phyloP scores from a whole-genome alignment of 2,797 vertebrate genomes.

The Nyctibius grandis region DNA sequence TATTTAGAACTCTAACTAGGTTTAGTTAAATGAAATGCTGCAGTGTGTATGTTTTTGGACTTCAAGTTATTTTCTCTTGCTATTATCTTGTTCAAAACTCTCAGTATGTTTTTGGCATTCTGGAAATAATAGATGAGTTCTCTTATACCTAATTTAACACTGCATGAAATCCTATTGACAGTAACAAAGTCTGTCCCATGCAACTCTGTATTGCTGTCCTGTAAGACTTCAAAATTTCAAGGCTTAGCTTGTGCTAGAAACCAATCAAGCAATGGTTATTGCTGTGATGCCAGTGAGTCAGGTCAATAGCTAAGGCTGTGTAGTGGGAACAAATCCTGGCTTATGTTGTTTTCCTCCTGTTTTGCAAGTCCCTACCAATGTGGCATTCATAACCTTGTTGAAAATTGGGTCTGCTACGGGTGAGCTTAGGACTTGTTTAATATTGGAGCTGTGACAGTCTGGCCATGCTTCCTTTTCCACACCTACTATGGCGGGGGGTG shows the following conservation, averaged over 20 bases:
- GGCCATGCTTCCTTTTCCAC: background rate
- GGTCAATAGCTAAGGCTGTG: background rate
- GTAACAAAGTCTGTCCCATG: background rate
- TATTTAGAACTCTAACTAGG: background rate
- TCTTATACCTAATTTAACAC: background rate
- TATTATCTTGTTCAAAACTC: background rate
- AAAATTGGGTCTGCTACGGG: background rate
- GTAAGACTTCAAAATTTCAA: background rate
- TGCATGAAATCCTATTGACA: background rate
- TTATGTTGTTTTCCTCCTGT: accelerated
- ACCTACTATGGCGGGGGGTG: too few species aligned
- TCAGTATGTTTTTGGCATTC: background rate
- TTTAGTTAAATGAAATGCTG: background rate
- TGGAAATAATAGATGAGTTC: background rate
- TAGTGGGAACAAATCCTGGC: background rate
- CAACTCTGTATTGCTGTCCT: background rate
- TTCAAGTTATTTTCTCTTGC: background rate
- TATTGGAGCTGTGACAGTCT: background rate
- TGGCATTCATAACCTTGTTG: background rate
- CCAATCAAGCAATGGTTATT: accelerated
- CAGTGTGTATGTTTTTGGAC: background rate
- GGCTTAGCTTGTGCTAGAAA: background rate
- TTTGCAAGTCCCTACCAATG: background rate
- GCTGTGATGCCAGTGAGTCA: background rate
- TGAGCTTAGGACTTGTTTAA: background rate